These are phyloP conservation scores for Nothocercus julius DNA, from an alignment of 2,113 vertebrate genomes.

Conservation along the genomic window DNA sequence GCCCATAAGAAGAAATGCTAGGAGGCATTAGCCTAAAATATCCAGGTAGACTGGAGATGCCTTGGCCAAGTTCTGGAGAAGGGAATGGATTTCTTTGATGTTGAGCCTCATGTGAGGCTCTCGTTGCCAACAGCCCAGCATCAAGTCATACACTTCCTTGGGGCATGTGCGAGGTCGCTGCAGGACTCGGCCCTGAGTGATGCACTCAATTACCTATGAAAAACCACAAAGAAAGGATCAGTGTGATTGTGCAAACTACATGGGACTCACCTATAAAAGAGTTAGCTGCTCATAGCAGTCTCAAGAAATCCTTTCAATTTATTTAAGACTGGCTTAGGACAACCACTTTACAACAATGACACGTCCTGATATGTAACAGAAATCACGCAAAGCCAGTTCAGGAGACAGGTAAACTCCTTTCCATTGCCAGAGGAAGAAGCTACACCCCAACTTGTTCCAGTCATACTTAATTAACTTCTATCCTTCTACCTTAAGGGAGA, in stretches of 20 bases:
- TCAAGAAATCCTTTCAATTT: background rate
- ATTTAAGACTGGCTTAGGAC: background rate
- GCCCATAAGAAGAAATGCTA: conserved; percentile 65
- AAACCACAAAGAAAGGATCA: conserved; percentile 33
- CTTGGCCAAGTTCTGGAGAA: conserved; percentile 97
- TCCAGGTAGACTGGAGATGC: conserved; percentile 98
- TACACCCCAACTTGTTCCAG: background rate
- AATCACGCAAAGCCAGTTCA: background rate
- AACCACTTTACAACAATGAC: background rate
- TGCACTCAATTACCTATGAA: conserved; percentile 95
- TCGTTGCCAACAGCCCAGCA: conserved; percentile 98
- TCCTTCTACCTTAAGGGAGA: background rate
- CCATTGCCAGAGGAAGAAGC: background rate
- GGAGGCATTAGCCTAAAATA: conserved; percentile 90
- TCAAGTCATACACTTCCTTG: conserved; percentile 98
- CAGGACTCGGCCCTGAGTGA: conserved; percentile 97
- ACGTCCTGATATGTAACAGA: background rate
- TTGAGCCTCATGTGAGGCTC: conserved; percentile 98
- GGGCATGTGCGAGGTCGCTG: conserved; percentile 96
- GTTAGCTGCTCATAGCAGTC: background rate
- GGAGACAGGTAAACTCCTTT: background rate
- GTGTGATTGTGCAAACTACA: background rate
- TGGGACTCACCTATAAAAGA: background rate
- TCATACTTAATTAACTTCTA: background rate
- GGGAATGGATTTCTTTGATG: conserved; percentile 96